A percentile compares a stretch with the other conserved stretches of the same genome.
Evolutionary conservation across 1,140 invertebrate genomes (phyloP).

Genomic region (Contarinia nasturtii): DNA sequence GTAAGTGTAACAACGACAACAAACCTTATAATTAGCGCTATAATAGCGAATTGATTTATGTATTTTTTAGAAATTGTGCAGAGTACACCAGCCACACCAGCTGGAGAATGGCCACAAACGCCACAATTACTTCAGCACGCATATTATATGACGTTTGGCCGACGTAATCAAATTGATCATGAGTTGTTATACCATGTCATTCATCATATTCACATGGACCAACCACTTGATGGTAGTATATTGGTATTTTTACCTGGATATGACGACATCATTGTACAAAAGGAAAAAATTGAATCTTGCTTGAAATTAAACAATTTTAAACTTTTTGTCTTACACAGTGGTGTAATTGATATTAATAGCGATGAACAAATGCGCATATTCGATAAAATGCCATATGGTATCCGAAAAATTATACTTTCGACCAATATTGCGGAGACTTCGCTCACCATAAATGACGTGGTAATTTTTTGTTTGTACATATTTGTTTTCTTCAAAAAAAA

Average conservation of each 20-base stretch:
- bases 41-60: too few relatives aligned
- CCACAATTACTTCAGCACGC: too few relatives aligned
- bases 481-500: too few relatives aligned
- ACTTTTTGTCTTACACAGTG: constrained; percentile 59
- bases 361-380: constrained; percentile 66
- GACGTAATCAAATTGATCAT: too few relatives aligned
- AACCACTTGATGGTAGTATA: constrained; percentile 49
- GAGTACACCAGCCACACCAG: too few relatives aligned
- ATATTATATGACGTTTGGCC: too few relatives aligned
- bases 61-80: too few relatives aligned
- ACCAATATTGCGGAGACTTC: constrained; percentile 92
- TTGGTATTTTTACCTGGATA: constrained; percentile 87
- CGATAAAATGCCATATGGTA: constrained; percentile 32
- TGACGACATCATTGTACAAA: constrained; percentile 68
- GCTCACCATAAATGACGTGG: constrained; percentile 79
- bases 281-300: constrained; percentile 38
- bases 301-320: constrained; percentile 22
- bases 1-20: too few relatives aligned
- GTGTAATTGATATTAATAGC: constrained; percentile 42
- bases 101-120: too few relatives aligned
- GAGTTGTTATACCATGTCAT: constrained; percentile 44
- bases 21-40: too few relatives aligned
- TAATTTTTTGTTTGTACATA: too few relatives aligned
- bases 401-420: constrained; percentile 72
- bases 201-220: constrained; percentile 35